Evolutionary conservation across 2,797 vertebrate genomes (phyloP).

Genomic region (Crypturellus tataupa): DNA sequence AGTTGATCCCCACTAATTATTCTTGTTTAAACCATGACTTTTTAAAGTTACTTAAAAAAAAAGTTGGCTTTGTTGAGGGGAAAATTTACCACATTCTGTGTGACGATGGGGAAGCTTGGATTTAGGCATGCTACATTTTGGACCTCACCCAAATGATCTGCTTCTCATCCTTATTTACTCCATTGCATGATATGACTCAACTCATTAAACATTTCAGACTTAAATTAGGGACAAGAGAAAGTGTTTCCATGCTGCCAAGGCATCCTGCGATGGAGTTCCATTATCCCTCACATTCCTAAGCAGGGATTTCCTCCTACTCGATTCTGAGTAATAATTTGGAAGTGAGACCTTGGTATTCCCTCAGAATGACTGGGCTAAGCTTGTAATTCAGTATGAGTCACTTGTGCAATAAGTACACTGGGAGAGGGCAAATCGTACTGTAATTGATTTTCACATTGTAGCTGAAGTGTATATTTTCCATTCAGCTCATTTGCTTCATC

Average conservation of each 20-base stretch:
- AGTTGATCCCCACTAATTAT: conserved; percentile 59
- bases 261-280: conserved; percentile 66
- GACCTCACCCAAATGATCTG: conserved; percentile 56
- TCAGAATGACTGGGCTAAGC: conserved; percentile 61
- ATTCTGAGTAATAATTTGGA: conserved; percentile 80
- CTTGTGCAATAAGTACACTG: conserved; percentile 28
- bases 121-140: conserved; percentile 67
- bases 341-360: conserved; percentile 73
- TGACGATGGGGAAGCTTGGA: neutral
- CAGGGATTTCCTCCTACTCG: conserved; percentile 80
- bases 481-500: conserved; percentile 58
- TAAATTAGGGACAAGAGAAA: conserved; percentile 65
- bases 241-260: conserved; percentile 69
- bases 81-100: conserved; percentile 28
- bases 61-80: conserved; percentile 50
- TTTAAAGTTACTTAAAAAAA: conserved; percentile 50
- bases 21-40: conserved; percentile 62
- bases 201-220: conserved; percentile 73
- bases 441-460: conserved; percentile 48
- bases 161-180: conserved; percentile 75
- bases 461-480: conserved; percentile 50
- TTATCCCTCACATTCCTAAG: conserved; percentile 67
- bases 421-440: conserved; percentile 6
- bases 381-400: conserved; percentile 77
- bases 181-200: conserved; percentile 76